phyloP scores from a whole-genome alignment of 2,888 invertebrate genomes.

The Polyommatus iphigenia region DNA sequence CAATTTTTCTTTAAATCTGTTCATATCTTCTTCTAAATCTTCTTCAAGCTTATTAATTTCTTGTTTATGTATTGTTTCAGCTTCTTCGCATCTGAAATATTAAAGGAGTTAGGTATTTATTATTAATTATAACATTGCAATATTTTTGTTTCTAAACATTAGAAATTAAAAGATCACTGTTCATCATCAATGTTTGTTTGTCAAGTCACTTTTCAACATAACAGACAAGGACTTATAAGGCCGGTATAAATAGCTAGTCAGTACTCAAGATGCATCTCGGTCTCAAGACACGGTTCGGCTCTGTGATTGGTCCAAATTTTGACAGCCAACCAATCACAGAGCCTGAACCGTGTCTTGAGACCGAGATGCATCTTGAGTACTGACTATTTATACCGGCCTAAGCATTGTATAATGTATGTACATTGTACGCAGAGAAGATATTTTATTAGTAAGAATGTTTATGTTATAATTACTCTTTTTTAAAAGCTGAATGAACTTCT shows the following conservation, averaged over 20 bases:
- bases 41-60: conserved; percentile 59
- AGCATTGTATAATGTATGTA: too few relatives aligned
- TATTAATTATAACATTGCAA: not conserved
- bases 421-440: too few relatives aligned
- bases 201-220: not conserved
- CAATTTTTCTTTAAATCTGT: conserved; percentile 61
- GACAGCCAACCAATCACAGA: too few relatives aligned
- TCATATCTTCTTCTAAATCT: conserved; percentile 63
- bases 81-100: conserved; percentile 56
- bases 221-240: too few relatives aligned
- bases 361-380: too few relatives aligned
- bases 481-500: conserved; percentile 56
- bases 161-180: too few relatives aligned
- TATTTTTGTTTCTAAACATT: not conserved
- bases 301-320: too few relatives aligned
- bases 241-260: too few relatives aligned
- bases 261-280: too few relatives aligned
- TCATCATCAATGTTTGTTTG: not conserved
- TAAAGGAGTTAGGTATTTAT: conserved; percentile 36
- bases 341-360: too few relatives aligned
- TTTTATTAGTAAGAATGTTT: not conserved
- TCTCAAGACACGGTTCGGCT: too few relatives aligned
- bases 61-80: conserved; percentile 56
- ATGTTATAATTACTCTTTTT: conserved; percentile 55
- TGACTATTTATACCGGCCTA: too few relatives aligned